Evolutionary conservation across 1,140 invertebrate species (phyloP).

Genomic region (Subanguina moxae): DNA sequence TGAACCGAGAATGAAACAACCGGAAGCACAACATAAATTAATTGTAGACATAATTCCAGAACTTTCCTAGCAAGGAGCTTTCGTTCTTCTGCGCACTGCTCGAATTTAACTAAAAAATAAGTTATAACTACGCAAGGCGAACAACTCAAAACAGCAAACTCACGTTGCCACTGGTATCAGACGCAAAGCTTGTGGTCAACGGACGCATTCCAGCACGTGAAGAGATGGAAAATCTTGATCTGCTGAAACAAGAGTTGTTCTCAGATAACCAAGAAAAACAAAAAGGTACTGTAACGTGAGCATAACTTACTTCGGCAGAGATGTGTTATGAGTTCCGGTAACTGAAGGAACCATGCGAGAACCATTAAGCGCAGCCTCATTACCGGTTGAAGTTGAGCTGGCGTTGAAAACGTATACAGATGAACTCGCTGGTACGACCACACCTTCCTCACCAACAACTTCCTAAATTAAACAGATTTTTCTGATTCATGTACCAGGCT

Average conservation of each 20-base stretch:
- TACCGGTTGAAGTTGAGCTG: background rate
- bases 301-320: background rate
- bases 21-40: no score
- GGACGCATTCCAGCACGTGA: slow-evolving; percentile 43
- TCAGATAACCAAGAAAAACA: no score
- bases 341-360: slow-evolving; percentile 1
- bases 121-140: slow-evolving; percentile 1
- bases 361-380: slow-evolving; percentile 3
- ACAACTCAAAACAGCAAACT: slow-evolving; percentile 7
- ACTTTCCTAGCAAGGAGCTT: slow-evolving; percentile 28
- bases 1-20: no score
- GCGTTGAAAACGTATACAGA: background rate
- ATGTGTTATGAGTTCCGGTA: background rate
- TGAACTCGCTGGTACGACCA: slow-evolving; percentile 14
- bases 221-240: slow-evolving; percentile 31
- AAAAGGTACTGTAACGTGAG: background rate
- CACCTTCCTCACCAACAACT: slow-evolving; percentile 15
- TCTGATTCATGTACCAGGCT: background rate
- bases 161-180: slow-evolving; percentile 32
- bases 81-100: slow-evolving; percentile 9
- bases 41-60: slow-evolving; percentile 29
- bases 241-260: slow-evolving; percentile 16
- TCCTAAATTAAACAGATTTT: slow-evolving; percentile 27
- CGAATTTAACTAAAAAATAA: slow-evolving; percentile 21
- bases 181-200: slow-evolving; percentile 20